These are phyloP conservation scores for Chrysolina haemoptera DNA, from an alignment of 2,888 invertebrate genomes.

Conservation along the genomic window DNA sequence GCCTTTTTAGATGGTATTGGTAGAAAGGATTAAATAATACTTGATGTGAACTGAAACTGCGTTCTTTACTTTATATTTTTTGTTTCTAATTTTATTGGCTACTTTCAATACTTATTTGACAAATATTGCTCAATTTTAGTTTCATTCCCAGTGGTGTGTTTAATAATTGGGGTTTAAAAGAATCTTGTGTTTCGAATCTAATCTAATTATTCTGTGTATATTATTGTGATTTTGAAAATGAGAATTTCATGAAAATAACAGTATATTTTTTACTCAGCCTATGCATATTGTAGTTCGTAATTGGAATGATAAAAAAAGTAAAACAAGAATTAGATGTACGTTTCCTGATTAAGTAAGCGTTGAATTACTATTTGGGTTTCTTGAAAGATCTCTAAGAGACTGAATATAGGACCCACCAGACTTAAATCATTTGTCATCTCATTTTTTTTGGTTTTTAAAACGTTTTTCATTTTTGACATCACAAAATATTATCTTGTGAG, in stretches of 20 bases:
- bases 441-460: too few species aligned
- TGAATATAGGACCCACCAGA: too few species aligned
- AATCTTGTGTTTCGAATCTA: neutral
- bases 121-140: neutral
- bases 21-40: slow-evolving; percentile 61
- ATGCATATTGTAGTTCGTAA: too few species aligned
- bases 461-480: too few species aligned
- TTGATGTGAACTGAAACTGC: slow-evolving; percentile 47
- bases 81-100: slow-evolving; percentile 34
- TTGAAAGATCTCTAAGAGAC: too few species aligned
- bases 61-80: slow-evolving; percentile 46
- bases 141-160: slow-evolving; percentile 16
- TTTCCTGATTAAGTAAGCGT: too few species aligned
- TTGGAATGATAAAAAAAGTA: too few species aligned
- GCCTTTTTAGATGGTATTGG: slow-evolving; percentile 52
- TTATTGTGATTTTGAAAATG: neutral
- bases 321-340: too few species aligned
- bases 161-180: neutral
- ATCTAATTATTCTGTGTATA: neutral
- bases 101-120: neutral
- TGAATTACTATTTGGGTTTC: too few species aligned
- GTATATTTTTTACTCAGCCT: too few species aligned
- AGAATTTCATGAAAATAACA: neutral
- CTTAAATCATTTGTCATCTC: too few species aligned
- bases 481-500: too few species aligned